These are phyloP conservation scores for Baronia brevicornis DNA, from an alignment of 2,888 invertebrate genomes.

Conservation along the genomic window DNA sequence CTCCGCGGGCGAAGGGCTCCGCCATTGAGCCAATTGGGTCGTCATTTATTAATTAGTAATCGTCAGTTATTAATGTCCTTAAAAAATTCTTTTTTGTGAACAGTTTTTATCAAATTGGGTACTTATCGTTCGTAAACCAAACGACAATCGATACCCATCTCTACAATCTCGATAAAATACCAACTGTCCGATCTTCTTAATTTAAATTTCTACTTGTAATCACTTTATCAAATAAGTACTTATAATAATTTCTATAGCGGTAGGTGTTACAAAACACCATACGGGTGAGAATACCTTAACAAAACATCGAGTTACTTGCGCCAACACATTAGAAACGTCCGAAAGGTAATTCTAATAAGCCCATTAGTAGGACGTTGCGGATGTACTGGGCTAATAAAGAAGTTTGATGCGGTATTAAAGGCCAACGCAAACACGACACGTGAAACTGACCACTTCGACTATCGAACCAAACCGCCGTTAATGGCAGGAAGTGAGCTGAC, in stretches of 20 bases:
- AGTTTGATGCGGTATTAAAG: conserved; percentile 18
- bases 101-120: background rate
- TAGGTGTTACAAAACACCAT: conserved; percentile 17
- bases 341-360: conserved; percentile 28
- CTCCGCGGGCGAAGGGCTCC: too few species aligned
- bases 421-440: conserved; percentile 16
- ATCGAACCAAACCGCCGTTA: conserved; percentile 6
- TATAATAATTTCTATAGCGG: conserved; percentile 10
- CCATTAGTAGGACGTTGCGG: conserved; percentile 19
- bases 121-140: background rate
- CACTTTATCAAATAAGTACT: conserved; percentile 5
- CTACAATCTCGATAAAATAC: conserved; percentile 4
- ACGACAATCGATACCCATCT: conserved; percentile 5
- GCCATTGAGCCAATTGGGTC: too few species aligned
- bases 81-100: too few species aligned
- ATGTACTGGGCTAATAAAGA: conserved; percentile 19
- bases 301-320: conserved; percentile 4
- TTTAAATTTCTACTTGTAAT: conserved; percentile 8
- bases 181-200: background rate
- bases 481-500: conserved; percentile 12
- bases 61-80: too few species aligned
- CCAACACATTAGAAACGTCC: conserved; percentile 23
- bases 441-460: conserved; percentile 9
- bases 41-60: too few species aligned
- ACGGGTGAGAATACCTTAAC: conserved; percentile 11